phyloP scores from a whole-genome alignment of 2,888 invertebrate genomes.

The Cryptops parisi region DNA sequence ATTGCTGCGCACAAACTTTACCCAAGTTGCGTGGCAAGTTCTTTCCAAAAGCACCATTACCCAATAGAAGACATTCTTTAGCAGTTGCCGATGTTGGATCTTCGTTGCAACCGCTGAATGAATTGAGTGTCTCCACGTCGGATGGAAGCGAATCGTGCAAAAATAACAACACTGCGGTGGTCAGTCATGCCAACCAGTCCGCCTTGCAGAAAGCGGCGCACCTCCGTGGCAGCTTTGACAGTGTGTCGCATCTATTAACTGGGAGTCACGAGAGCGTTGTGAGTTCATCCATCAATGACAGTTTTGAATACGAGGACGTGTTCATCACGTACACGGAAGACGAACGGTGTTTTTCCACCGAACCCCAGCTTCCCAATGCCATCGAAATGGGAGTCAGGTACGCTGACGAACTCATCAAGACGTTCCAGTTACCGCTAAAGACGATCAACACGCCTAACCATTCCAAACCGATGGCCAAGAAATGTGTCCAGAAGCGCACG shows the following conservation, averaged over 20 bases:
- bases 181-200: too few species aligned
- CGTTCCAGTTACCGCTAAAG: neutral
- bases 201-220: neutral
- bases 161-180: neutral
- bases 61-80: neutral
- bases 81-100: neutral
- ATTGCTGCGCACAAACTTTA: neutral
- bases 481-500: neutral
- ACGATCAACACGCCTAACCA: neutral
- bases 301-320: constrained; percentile 22
- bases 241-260: constrained; percentile 14
- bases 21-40: neutral
- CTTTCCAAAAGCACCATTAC: neutral
- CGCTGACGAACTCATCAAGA: neutral
- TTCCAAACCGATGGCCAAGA: too few species aligned
- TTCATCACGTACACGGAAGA: constrained; percentile 23
- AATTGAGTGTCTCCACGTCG: neutral
- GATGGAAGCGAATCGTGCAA: neutral
- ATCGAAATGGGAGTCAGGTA: neutral
- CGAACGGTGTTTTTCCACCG: constrained; percentile 6
- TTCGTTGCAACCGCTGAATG: neutral
- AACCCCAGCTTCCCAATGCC: neutral
- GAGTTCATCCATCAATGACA: constrained; percentile 20
- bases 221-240: constrained; percentile 14
- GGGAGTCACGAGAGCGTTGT: constrained; percentile 18